Evolutionary conservation across 1,140 invertebrate genomes (phyloP), one percentile per base, ranked within the genome.

Genomic region (Lerema accius): DNA sequence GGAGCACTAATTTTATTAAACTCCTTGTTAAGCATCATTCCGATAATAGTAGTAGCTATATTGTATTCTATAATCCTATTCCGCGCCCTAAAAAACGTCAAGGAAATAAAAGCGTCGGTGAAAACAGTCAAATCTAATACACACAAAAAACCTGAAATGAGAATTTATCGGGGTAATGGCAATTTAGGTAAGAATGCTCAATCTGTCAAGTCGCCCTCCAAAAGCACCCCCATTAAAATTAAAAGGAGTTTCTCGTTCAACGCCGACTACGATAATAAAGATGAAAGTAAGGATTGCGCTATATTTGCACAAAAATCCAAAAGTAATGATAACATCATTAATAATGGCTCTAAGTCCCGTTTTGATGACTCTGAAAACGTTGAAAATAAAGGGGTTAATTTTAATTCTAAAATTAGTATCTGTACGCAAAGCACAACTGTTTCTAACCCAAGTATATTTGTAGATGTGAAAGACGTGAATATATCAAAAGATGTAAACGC

Each of bases 11-110:
- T 94, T 26, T 59, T 93, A 15, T 65, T 93, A 6, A 93, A 92
- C 32, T 89, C 92, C 3, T 66, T 91, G 2, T 66, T 93, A 4
- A 92, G 92, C 42, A 76, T 91, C 10, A 65, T 93, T n/a, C 92
- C 93, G 13, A 83, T 94, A 0, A 49, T 90, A 14, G 46, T 92
- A 0, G 91, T 93, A 0, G 79, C 86, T 3, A 75, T 93, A 9
- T 70, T 94, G 1, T 93, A 94, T 66, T 85, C 86, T 0, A 92
- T 92, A 2, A 93, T 93, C 16, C 73, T 93, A 60, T 73, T 91
- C 26, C 75, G 79, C 48, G 92, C 92, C 5, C 63, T 93, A 28
- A 84, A 69, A 63, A 93, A 92, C 43, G 87, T 92, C 0, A 86
- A 77, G 15, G 72, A 84, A 71, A 79, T 92, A 5, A 84, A 86